Evolutionary conservation across 2,797 vertebrate species (phyloP), one percentile per base, ranked within the genome.

Genomic region (Cygnus olor): DNA sequence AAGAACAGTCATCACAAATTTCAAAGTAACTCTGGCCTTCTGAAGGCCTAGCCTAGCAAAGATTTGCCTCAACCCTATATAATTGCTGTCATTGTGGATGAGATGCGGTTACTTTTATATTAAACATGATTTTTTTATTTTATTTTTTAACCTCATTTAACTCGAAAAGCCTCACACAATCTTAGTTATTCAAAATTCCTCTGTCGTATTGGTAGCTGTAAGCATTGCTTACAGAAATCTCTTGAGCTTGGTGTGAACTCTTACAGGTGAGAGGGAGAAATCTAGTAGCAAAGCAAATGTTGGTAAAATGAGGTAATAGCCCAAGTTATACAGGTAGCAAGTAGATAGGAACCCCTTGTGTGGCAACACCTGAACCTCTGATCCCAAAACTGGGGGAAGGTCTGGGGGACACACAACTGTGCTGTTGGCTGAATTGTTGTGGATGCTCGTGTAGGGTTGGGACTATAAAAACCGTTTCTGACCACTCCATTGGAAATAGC

Each of bases 361-460:
- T 30, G 34, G 44, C 44, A 40, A 51, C 38, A 8, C 20, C 14
- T 42, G 45, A 85, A 44, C 10, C 44, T 15, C 9, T 34, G 17
- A 24, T 77, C 16, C 19, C 74, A 51, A 74, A 54, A 42, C 40
- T 14, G 40, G 3, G 11, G 6, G 18, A 11, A 19, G 61, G 19
- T 21, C 60, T 53, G 18, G 53, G 22, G 28, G 19, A 61, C 24
- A 25, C 47, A 49, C 22, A n/a, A 10, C 36, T 47, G 11, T 14
- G 27, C 30, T 24, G 40, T 18, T 56, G 18, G 30, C 63, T 34
- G 32, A 56, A 16, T 66, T 40, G 7, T 56, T 0, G 0, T 22
- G 42, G n/a, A 4, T 53, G 28, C 28, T 25, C 20, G 15, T 0
- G 0, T 22, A 49, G 27, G 24, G n/a, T 19, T 76, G 22, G 32